phyloP scores from a whole-genome alignment of 2,888 invertebrate genomes.

The Lochmaea capreae region DNA sequence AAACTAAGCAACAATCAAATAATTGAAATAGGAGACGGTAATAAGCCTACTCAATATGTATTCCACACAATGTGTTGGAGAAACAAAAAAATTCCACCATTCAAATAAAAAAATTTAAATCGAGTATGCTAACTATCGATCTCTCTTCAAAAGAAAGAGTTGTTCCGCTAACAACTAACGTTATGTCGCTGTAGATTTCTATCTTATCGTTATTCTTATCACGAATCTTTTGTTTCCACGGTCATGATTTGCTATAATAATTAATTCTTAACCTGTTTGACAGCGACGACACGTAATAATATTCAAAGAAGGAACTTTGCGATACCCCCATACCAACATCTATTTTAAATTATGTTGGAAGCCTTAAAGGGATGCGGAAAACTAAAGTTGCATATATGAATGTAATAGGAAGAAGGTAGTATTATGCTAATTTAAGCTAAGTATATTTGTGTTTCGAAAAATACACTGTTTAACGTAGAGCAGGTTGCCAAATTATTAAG shows the following conservation, averaged over 20 bases:
- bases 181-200: slow-evolving; percentile 39
- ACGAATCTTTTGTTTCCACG: slow-evolving; percentile 46
- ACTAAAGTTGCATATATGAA: neutral
- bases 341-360: slow-evolving; percentile 30
- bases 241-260: slow-evolving; percentile 45
- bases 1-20: neutral
- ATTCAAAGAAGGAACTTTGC: slow-evolving; percentile 37
- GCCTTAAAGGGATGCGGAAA: slow-evolving; percentile 10
- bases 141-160: slow-evolving; percentile 31
- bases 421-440: neutral
- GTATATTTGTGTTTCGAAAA: neutral
- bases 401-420: neutral
- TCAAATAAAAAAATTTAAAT: neutral
- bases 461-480: neutral
- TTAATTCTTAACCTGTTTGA: slow-evolving; percentile 39
- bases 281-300: slow-evolving; percentile 40
- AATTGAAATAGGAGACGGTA: neutral
- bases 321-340: slow-evolving; percentile 1
- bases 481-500: too few relatives aligned
- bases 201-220: slow-evolving; percentile 48
- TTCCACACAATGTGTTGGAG: neutral
- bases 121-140: slow-evolving; percentile 12
- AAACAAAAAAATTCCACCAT: neutral
- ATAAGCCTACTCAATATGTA: too few relatives aligned
- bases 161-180: slow-evolving; percentile 37